Base-by-base conservation (phyloP, 2,113 vertebrate genomes). In the Lathamus discolor region DNA sequence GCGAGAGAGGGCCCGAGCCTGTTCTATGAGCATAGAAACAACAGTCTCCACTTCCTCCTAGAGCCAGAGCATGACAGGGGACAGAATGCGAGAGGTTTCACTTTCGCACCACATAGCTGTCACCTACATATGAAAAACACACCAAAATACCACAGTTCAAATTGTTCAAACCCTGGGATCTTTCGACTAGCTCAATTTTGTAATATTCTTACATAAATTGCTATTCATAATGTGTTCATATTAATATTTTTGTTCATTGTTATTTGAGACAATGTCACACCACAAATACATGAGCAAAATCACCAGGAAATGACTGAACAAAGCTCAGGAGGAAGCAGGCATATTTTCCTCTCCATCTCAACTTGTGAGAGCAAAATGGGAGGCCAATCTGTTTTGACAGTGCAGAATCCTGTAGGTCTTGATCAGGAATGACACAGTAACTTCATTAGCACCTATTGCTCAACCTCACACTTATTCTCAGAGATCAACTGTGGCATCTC, bases 11-110 rank as follows among this genome's bases (percentile, higher is more conserved):
- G 98, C 98, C 44, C 99, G 98, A 39, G 99, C 99, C 97, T 99
- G 99, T 11, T 99, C 99, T 63, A 99, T 98, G 55, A 99, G 97
- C 97, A 99, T 97, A 9, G 99, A 99, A 86, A 99, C 99, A 67
- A 99, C 99, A 25, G 98, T 99, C 97, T 99, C 99, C 73, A 99
- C 99, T 92, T 99, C 99, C 25, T 99, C 99, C 99, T 99, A 95
- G 2, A 95, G 93, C 44, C 39, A 87, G 25, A 94, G 39, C 43
- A 94, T 46, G 72, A 74, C 22, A 63, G 43, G 46, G 33, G 35
- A 72, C 37, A 84, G 49, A 83, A 2, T 6, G 11, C 82, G 72
- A 88, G 52, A 77, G 10, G 9, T 29, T 67, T 61, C 86, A 66
- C 48, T 85, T 35, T 2, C 49, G 33, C 17, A 83, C 29, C 77